Evolutionary conservation across 2,797 vertebrate species (phyloP).

Genomic region (Paguma larvata): DNA sequence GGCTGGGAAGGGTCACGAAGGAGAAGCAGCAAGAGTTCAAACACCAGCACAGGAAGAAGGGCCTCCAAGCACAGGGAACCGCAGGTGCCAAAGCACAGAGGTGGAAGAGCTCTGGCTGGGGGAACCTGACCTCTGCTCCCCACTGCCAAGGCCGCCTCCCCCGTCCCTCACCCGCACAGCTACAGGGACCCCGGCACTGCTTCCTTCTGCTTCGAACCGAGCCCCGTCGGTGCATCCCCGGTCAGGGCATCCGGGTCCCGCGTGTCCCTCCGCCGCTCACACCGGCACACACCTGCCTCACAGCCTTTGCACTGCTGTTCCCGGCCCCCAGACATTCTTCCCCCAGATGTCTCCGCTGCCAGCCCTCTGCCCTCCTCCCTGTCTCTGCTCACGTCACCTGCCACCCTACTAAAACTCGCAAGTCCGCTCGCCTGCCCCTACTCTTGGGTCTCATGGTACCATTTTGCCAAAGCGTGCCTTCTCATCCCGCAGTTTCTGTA

Average conservation of each 20-base stretch:
- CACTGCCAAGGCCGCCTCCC: background rate
- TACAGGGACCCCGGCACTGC: background rate
- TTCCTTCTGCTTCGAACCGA: background rate
- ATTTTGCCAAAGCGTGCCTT: background rate
- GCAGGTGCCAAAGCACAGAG: background rate
- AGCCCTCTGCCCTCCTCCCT: background rate
- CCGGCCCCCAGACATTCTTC: background rate
- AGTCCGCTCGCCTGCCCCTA: background rate
- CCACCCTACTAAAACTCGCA: background rate
- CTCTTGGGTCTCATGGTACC: background rate
- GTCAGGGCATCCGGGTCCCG: background rate
- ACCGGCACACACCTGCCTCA: background rate
- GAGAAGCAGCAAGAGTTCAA: background rate
- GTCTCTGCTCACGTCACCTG: background rate
- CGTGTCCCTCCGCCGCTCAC: accelerated
- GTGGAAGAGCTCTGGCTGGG: background rate
- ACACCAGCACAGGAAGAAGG: background rate
- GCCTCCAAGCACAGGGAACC: accelerated
- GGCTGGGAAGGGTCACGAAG: background rate
- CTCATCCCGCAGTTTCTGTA: background rate
- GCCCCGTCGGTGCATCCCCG: accelerated
- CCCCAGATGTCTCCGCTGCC: background rate
- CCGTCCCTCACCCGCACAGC: background rate
- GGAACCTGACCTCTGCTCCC: background rate
- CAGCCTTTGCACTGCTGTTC: background rate